Evolutionary conservation across 64 coral and sea anemone species (phyloP), one percentile per base, ranked within the genome.

Genomic region (Anthopleura sola): DNA sequence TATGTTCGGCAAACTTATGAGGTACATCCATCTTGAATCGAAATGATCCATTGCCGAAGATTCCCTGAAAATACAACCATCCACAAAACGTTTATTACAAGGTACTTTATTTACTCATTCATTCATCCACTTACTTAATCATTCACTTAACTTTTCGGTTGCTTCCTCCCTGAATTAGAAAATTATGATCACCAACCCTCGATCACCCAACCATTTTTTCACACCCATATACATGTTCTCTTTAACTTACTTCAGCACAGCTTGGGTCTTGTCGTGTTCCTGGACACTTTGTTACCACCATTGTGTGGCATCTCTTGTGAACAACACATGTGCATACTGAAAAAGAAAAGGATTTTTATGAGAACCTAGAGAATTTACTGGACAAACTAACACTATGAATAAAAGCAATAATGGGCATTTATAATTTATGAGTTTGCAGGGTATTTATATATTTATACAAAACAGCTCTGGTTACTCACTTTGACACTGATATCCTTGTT

Each of bases 401-500:
- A n/a, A n/a, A n/a, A n/a, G n/a, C n/a, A n/a, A n/a, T n/a, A n/a
- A n/a, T n/a, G n/a, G n/a, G n/a, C n/a, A n/a, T n/a, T n/a, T n/a
- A n/a, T n/a, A n/a, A n/a, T n/a, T n/a, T n/a, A n/a, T n/a, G n/a
- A n/a, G n/a, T n/a, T n/a, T n/a, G n/a, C n/a, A n/a, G n/a, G n/a
- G n/a, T n/a, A n/a, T n/a, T n/a, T n/a, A n/a, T n/a, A n/a, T n/a
- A n/a, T n/a, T n/a, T n/a, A 62, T 6, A 11, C 3, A 62, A 62
- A n/a, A 32, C 12, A 14, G 0, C 11, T 2, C 17, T 29, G 33
- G 37, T 76, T 13, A 55, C 91, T 71, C 62, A 98, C 95, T 89
- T 94, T 98, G 95, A 56, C 95, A 98, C 49, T 98, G 95, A 62
- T 98, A 98, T 36, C 95, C 95, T 85, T 98, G 95, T n/a, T 98